phyloP scores from a whole-genome alignment of 2,797 vertebrate species.

The Hypotaenidia okinawae region DNA sequence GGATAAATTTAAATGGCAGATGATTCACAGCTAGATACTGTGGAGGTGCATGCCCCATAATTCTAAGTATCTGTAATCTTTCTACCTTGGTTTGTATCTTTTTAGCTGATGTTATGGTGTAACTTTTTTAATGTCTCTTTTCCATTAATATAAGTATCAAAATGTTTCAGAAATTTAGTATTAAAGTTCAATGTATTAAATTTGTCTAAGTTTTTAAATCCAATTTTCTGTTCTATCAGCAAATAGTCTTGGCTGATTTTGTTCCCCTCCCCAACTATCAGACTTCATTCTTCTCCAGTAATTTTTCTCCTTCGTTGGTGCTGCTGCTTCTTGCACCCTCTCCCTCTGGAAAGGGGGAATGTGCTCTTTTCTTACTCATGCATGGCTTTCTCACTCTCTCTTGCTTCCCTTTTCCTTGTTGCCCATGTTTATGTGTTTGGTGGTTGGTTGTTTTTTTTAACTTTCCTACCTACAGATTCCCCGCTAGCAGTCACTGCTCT shows the following conservation, averaged over 20 bases:
- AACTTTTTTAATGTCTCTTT: not conserved
- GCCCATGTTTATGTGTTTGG: not conserved
- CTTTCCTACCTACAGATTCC: not conserved
- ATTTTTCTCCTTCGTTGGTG: not conserved
- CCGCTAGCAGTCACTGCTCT: not conserved
- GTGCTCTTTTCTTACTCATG: not conserved
- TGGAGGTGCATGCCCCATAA: not conserved
- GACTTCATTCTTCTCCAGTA: not conserved
- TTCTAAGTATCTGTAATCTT: not conserved
- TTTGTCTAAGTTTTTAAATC: not conserved
- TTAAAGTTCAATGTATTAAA: not conserved
- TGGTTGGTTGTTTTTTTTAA: not conserved
- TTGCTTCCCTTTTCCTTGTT: not conserved
- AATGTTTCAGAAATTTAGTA: not conserved
- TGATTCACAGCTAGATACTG: not conserved
- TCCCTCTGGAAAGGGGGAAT: not conserved
- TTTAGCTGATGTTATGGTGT: not conserved
- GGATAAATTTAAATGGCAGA: not conserved
- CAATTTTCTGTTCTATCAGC: not conserved
- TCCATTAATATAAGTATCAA: not conserved
- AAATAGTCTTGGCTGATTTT: not conserved
- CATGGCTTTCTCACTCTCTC: not conserved
- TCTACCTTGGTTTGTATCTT: not conserved
- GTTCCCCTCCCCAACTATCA: not conserved
- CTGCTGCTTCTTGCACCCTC: not conserved